phyloP scores from a whole-genome alignment of 2,113 vertebrate genomes.

The Centropus unirufus region DNA sequence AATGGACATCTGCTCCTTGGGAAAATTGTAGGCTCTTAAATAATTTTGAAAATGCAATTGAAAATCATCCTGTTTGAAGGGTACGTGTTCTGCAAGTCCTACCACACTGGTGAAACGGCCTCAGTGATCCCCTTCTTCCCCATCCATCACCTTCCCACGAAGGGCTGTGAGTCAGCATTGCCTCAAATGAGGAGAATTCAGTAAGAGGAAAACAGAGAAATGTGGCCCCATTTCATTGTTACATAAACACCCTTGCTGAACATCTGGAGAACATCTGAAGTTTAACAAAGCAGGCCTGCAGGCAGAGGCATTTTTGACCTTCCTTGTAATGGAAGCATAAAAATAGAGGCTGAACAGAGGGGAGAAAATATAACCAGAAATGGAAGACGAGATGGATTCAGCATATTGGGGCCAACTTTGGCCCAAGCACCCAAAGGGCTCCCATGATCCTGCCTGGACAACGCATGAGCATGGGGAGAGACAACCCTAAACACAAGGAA shows the following conservation, averaged over 20 bases:
- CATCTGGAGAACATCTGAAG: constrained; percentile 67
- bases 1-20: not conserved
- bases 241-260: not conserved
- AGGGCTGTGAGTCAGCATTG: not conserved
- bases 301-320: constrained; percentile 58
- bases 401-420: rapidly evolving
- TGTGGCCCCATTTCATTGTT: constrained; percentile 19
- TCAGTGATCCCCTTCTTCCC: not conserved
- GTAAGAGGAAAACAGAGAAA: constrained; percentile 29
- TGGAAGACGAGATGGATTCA: not conserved
- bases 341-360: not conserved
- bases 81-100: not conserved
- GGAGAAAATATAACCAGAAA: not conserved
- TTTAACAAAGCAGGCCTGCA: constrained; percentile 9
- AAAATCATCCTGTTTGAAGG: not conserved
- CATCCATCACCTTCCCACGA: not conserved
- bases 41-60: not conserved
- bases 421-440: not conserved
- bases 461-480: not conserved
- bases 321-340: constrained; percentile 21
- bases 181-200: not conserved
- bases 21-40: not conserved
- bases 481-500: not conserved
- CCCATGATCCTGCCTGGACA: not conserved
- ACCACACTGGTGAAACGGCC: not conserved